Conservation (phyloP, 2,888 invertebrate genomes). For the Chloroclystis v-ata region DNA sequence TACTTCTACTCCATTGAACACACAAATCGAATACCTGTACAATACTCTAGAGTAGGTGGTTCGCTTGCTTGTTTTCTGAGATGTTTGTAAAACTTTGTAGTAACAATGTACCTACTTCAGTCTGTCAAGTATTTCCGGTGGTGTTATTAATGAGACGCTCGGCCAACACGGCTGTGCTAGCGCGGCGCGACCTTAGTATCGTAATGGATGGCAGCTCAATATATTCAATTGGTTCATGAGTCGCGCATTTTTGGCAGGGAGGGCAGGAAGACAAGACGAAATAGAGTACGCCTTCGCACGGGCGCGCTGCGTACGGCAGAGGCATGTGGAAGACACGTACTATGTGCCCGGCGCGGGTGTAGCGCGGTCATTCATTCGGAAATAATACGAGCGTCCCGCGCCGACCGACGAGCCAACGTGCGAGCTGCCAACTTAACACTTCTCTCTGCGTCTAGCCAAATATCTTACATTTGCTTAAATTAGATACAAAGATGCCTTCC, state of each 20-base stretch:
- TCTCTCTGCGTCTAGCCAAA: constrained; percentile 19
- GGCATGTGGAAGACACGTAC: too few relatives aligned
- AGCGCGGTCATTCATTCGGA: constrained; percentile 56
- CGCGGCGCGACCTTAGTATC: constrained; percentile 24
- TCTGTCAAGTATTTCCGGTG: constrained; percentile 12
- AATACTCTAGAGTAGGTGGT: neutral
- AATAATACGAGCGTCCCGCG: constrained; percentile 42
- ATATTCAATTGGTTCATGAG: constrained; percentile 23
- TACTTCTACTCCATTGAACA: constrained; percentile 6
- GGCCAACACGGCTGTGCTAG: constrained; percentile 22
- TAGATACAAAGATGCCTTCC: neutral
- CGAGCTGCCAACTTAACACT: constrained; percentile 20
- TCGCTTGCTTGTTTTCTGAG: neutral
- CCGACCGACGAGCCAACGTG: constrained; percentile 14
- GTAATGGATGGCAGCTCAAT: constrained; percentile 23
- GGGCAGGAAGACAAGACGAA: constrained; percentile 45
- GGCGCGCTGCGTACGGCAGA: constrained; percentile 1
- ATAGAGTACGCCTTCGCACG: constrained; percentile 14
- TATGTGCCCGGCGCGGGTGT: constrained; percentile 15
- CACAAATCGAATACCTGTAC: constrained; percentile 10
- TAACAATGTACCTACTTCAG: neutral
- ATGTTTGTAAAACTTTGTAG: constrained; percentile 1
- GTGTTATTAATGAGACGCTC: constrained; percentile 13
- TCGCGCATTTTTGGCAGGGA: constrained; percentile 40
- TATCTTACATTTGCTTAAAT: constrained; percentile 19